Conservation (phyloP, 92 coral and sea anemone species). For the Parazoanthus darwini region DNA sequence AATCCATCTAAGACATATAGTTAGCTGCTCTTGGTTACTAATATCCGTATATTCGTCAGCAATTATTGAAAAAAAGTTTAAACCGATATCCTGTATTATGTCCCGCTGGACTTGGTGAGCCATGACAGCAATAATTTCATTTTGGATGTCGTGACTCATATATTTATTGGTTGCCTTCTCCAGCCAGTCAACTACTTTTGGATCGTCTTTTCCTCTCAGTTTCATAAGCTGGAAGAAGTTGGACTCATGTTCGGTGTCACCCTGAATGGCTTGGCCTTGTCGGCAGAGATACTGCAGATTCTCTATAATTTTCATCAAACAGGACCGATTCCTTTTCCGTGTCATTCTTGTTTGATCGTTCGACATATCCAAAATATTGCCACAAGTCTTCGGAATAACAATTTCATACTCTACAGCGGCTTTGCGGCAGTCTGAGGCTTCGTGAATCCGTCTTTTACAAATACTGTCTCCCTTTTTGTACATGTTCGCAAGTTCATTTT, state of each 20-base stretch:
- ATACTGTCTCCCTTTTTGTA: slow-evolving; percentile 29
- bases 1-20: background rate
- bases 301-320: slow-evolving; percentile 14
- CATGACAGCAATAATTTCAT: slow-evolving; percentile 16
- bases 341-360: background rate
- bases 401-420: slow-evolving; percentile 34
- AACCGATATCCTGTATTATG: background rate
- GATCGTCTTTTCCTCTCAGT: slow-evolving; percentile 24
- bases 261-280: slow-evolving; percentile 32
- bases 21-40: background rate
- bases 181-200: slow-evolving; percentile 15
- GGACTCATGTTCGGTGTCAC: slow-evolving; percentile 12
- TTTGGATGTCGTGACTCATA: slow-evolving; percentile 31
- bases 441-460: slow-evolving; percentile 32
- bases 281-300: slow-evolving; percentile 21
- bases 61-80: background rate
- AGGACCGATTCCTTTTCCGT: too few relatives aligned
- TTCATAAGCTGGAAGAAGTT: slow-evolving; percentile 29
- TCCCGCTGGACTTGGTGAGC: background rate
- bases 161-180: slow-evolving; percentile 26
- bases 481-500: slow-evolving; percentile 37
- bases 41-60: background rate
- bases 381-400: slow-evolving; percentile 43
- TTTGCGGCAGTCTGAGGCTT: slow-evolving; percentile 38
- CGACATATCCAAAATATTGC: slow-evolving; percentile 41